Conservation (phyloP, 2,888 invertebrate species). For the Tinea trinotella region DNA sequence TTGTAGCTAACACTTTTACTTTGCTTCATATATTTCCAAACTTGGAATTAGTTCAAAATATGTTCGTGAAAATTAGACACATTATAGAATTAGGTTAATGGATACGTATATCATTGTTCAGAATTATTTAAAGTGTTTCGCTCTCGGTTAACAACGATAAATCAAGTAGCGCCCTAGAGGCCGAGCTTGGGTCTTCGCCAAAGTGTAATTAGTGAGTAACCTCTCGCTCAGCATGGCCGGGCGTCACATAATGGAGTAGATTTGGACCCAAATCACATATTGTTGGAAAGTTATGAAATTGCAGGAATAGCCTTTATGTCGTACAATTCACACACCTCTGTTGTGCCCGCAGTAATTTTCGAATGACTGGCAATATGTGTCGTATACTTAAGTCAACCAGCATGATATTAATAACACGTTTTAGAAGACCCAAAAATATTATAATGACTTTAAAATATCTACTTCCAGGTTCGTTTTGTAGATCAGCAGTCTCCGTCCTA, state of each 20-base stretch:
- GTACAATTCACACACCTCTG: not conserved
- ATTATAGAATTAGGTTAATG: slow-evolving; percentile 33
- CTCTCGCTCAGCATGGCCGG: slow-evolving; percentile 32
- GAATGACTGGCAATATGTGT: no score
- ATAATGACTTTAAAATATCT: not conserved
- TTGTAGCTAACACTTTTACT: not conserved
- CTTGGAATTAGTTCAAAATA: slow-evolving; percentile 8
- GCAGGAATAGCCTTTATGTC: slow-evolving; percentile 26
- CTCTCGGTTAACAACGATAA: slow-evolving; percentile 54
- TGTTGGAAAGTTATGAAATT: slow-evolving; percentile 49
- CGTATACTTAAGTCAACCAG: no score
- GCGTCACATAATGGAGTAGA: slow-evolving; percentile 47
- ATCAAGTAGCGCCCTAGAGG: slow-evolving; percentile 47
- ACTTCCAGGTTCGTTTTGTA: slow-evolving; percentile 81
- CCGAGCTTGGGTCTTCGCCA: slow-evolving; percentile 54
- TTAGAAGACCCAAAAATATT: not conserved
- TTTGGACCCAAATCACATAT: slow-evolving; percentile 35
- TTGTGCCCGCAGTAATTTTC: not conserved
- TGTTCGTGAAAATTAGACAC: slow-evolving; percentile 3
- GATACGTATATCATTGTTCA: slow-evolving; percentile 39
- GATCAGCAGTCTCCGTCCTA: slow-evolving; percentile 87
- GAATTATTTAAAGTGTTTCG: slow-evolving; percentile 54
- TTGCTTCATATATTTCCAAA: not conserved
- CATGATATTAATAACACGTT: not conserved
- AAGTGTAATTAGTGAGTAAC: slow-evolving; percentile 57